Conservation (phyloP, 2,888 invertebrate species). For the Hanleya hanleyi region DNA sequence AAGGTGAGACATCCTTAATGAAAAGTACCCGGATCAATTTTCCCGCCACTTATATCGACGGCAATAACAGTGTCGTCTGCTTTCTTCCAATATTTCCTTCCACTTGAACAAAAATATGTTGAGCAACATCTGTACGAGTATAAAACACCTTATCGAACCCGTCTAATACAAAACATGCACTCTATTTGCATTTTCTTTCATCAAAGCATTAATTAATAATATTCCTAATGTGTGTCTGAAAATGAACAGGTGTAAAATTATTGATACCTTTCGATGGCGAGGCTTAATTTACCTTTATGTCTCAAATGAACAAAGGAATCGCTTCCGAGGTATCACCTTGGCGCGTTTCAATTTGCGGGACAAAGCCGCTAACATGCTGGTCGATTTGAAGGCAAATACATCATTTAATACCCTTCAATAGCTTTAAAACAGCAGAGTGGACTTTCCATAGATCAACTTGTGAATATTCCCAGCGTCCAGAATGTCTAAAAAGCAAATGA, state of each 20-base stretch:
- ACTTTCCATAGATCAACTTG: too few relatives aligned
- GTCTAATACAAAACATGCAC: neutral
- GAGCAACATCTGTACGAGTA: neutral
- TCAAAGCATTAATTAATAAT: conserved; percentile 2
- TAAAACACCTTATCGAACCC: neutral
- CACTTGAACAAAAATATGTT: neutral
- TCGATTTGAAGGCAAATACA: neutral
- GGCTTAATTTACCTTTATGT: neutral
- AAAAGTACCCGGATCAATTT: neutral
- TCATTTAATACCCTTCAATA: too few relatives aligned
- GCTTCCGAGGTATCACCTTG: neutral
- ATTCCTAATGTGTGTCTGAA: neutral
- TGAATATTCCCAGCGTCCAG: too few relatives aligned
- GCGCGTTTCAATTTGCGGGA: neutral
- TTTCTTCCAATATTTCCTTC: neutral
- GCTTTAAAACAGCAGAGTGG: too few relatives aligned
- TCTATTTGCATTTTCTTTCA: neutral
- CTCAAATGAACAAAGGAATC: neutral
- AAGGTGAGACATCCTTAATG: neutral
- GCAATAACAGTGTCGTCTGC: neutral
- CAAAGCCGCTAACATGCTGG: neutral
- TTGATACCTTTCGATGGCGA: neutral
- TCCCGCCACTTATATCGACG: neutral
- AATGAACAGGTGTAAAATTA: neutral
- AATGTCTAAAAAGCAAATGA: too few relatives aligned